phyloP scores from a whole-genome alignment of 2,888 invertebrate genomes.

The Limenitis camilla region DNA sequence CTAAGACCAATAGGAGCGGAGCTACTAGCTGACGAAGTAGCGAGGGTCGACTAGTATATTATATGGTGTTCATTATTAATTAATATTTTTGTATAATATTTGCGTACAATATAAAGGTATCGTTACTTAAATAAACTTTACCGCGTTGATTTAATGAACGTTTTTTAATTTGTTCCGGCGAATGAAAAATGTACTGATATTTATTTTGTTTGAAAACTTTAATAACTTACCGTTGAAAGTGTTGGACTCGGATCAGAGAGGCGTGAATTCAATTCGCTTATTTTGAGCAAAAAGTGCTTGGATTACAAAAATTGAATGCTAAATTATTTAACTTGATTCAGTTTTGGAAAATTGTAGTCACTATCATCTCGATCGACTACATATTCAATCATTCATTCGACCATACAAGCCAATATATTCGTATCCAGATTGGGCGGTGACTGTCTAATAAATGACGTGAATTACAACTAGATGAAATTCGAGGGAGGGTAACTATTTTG shows the following conservation, averaged over 20 bases:
- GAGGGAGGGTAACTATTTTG: too few species aligned
- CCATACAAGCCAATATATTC: too few species aligned
- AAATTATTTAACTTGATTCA: too few species aligned
- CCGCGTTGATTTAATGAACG: constrained; percentile 8
- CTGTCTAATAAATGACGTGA: too few species aligned
- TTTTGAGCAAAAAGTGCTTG: constrained; percentile 6
- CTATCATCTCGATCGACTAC: too few species aligned
- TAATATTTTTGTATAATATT: constrained; percentile 2
- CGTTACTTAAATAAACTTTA: neutral
- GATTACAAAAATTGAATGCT: neutral
- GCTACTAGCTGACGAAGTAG: too few species aligned
- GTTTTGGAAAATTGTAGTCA: too few species aligned
- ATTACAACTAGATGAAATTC: too few species aligned
- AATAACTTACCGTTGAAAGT: constrained; percentile 10
- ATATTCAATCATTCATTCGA: too few species aligned
- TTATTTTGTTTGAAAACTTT: constrained; percentile 12
- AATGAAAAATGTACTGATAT: constrained; percentile 9
- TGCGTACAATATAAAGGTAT: constrained; percentile 1
- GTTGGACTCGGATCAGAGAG: constrained; percentile 2
- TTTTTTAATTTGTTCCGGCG: constrained; percentile 14
- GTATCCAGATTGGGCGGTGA: too few species aligned
- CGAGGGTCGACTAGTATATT: too few species aligned
- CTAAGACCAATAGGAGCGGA: too few species aligned
- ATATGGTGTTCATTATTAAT: neutral
- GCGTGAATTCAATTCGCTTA: constrained; percentile 7